Evolutionary conservation across 2,888 invertebrate species (phyloP).

Genomic region (Euproctis similis): DNA sequence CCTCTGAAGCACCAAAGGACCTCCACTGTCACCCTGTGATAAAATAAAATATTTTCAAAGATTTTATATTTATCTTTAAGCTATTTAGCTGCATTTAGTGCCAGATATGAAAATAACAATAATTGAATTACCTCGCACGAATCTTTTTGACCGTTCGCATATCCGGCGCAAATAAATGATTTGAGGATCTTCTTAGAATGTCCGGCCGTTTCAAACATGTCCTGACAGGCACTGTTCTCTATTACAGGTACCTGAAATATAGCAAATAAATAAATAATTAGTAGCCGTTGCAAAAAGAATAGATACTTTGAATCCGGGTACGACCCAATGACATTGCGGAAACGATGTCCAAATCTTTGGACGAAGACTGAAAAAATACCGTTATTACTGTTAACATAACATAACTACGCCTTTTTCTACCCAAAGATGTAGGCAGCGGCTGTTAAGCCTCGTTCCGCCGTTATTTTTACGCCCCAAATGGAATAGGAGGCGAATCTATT

Average conservation of each 20-base stretch:
- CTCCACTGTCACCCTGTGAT: conserved; percentile 95
- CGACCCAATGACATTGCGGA: too few relatives aligned
- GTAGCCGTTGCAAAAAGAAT: not conserved
- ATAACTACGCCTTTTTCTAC: too few relatives aligned
- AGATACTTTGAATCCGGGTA: not conserved
- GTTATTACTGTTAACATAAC: too few relatives aligned
- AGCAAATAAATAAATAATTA: not conserved
- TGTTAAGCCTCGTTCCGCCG: too few relatives aligned
- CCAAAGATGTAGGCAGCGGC: too few relatives aligned
- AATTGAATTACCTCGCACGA: conserved; percentile 87
- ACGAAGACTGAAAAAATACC: too few relatives aligned
- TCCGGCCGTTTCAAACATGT: conserved; percentile 94
- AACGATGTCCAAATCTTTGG: too few relatives aligned
- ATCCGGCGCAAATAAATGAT: conserved; percentile 94
- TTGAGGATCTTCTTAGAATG: conserved; percentile 90
- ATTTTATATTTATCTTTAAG: not conserved
- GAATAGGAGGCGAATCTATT: too few relatives aligned
- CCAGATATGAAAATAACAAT: too few relatives aligned
- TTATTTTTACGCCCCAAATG: too few relatives aligned
- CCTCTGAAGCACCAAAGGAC: conserved; percentile 88
- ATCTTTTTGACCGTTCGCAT: conserved; percentile 93
- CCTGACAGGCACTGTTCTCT: conserved; percentile 92
- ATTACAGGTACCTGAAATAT: conserved; percentile 87
- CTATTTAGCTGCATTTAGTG: not conserved
- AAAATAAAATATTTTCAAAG: too few relatives aligned